Evolutionary conservation across 2,113 vertebrate genomes (phyloP), one percentile per base, ranked within the genome.

Genomic region (Morone saxatilis): DNA sequence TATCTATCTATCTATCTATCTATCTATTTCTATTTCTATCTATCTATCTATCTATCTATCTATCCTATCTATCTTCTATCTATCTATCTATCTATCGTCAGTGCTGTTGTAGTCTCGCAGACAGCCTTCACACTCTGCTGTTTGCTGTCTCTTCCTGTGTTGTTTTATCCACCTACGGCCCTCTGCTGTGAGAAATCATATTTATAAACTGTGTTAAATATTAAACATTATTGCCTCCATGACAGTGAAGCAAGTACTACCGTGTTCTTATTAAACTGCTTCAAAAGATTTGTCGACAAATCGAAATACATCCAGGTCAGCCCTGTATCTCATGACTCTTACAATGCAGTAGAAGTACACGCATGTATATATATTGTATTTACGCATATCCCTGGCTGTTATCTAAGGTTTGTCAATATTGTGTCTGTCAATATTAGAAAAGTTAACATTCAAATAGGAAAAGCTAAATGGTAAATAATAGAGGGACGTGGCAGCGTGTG

Each of bases 111-210:
- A 40, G 54, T 75, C 54, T 41, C 6, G 0, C 63, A 45, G 68
- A 31, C 63, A 25, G 62, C 76, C 66, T 84, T 83, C 83, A 68
- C 86, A 78, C 78, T 71, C 69, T 43, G 43, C 62, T 62, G 70
- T 79, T 84, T 71, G 72, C 81, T 22, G 71, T 51, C 7, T 81
- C 54, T 84, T 76, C 36, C 54, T 65, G 81, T 77, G 72, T 86
- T 81, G 77, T 86, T 86, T 81, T 60, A 20, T 76, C 82, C 87
- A 71, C 90, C 87, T 86, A 81, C 88, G 38, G 45, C 88, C 75
- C 78, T 80, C 86, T 86, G 90, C 62, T 79, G 81, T 51, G 78
- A 86, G 61, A 84, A 86, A 77, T 83, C 83, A 68, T 84, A 86
- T 86, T 87, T 79, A 88, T 67, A 88, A 88, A 86, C 71, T 0